Percentiles rank a stretch among this genome's conserved stretches.
Conservation (phyloP, 2,888 invertebrate species). For the Imbricaverruca yamaguchii region DNA sequence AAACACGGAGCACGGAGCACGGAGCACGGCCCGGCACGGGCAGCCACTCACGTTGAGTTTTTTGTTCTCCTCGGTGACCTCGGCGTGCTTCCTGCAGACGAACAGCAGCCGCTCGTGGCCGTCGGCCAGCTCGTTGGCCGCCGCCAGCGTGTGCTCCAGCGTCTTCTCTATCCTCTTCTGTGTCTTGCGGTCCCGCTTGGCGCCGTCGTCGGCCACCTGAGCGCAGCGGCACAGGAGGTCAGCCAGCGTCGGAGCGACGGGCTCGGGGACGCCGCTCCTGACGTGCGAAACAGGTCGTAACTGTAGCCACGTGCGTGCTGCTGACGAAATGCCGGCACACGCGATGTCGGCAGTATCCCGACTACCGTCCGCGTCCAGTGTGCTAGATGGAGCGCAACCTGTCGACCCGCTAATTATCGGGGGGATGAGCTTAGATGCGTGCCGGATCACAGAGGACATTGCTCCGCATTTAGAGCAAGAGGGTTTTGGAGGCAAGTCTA, state of each 20-base stretch:
- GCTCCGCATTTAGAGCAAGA: no score
- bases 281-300: not conserved
- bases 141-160: slow-evolving; percentile 57
- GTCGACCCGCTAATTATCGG: no score
- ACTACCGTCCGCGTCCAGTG: no score
- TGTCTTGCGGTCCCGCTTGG: slow-evolving; percentile 35
- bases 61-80: slow-evolving; percentile 61
- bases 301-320: not conserved
- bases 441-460: no score
- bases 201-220: not conserved
- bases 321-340: not conserved
- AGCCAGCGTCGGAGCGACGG: not conserved
- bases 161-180: slow-evolving; percentile 53
- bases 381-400: no score
- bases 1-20: no score
- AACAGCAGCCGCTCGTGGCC: slow-evolving; percentile 61
- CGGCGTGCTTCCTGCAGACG: slow-evolving; percentile 66
- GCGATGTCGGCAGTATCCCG: not conserved
- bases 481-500: no score
- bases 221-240: no score
- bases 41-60: slow-evolving; percentile 36
- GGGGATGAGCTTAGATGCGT: no score
- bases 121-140: slow-evolving; percentile 45
- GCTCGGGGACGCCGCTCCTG: not conserved
- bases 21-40: not conserved